A percentile compares a stretch with the other conserved stretches of the same genome.
Conservation (phyloP, 2,888 invertebrate species). For the Phaonia tiefii region DNA sequence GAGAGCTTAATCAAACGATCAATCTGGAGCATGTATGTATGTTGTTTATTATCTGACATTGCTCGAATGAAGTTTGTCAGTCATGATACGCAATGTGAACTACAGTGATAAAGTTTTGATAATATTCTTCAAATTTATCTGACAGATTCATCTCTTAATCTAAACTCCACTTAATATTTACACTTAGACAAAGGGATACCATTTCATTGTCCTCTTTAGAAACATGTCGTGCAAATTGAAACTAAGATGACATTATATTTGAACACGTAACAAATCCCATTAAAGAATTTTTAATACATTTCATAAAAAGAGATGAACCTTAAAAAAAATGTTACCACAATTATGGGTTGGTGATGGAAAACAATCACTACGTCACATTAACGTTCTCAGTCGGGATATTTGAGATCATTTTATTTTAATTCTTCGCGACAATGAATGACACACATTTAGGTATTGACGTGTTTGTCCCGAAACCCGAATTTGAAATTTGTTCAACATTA, state of each 20-base stretch:
- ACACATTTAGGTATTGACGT: neutral
- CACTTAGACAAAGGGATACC: neutral
- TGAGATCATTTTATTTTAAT: constrained; percentile 16
- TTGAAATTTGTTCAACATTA: constrained; percentile 6
- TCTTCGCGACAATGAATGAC: constrained; percentile 1
- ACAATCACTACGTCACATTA: constrained; percentile 9
- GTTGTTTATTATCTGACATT: too few relatives aligned
- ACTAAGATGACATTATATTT: neutral
- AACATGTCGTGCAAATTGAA: neutral
- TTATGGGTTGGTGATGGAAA: neutral
- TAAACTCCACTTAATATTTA: too few relatives aligned
- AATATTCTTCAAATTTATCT: too few relatives aligned
- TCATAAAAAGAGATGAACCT: too few relatives aligned
- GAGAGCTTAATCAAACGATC: too few relatives aligned
- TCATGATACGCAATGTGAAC: too few relatives aligned
- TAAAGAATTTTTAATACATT: too few relatives aligned
- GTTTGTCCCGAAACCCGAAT: neutral
- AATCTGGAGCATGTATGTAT: too few relatives aligned
- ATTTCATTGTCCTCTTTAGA: neutral
- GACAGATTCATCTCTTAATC: too few relatives aligned
- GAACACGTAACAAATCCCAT: neutral
- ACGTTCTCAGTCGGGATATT: neutral
- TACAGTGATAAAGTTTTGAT: too few relatives aligned
- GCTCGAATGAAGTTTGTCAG: too few relatives aligned
- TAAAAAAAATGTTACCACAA: constrained; percentile 4